Evolutionary conservation across 1,140 invertebrate genomes (phyloP).

Genomic region (Drosophila simulans): DNA sequence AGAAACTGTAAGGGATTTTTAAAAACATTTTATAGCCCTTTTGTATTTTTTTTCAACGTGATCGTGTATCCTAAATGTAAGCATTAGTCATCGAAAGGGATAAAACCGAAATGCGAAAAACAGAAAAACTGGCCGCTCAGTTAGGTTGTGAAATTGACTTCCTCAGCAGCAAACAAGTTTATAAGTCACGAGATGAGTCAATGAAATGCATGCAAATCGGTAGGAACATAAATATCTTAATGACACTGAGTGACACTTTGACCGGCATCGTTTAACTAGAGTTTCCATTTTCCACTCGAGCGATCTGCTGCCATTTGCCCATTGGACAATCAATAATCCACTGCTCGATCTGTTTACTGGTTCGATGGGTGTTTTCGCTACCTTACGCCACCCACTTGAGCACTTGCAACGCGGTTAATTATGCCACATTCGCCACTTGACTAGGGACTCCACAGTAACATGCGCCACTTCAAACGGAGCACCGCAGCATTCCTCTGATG

Average conservation of each 20-base stretch:
- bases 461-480: constrained; percentile 60
- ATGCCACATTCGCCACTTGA: constrained; percentile 48
- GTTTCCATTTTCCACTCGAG: constrained; percentile 37
- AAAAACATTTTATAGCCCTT: too few species aligned
- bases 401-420: constrained; percentile 55
- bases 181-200: constrained; percentile 28
- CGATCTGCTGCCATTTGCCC: constrained; percentile 16
- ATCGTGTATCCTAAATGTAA: too few species aligned
- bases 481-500: constrained; percentile 72
- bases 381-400: constrained; percentile 62
- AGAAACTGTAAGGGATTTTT: too few species aligned
- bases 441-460: constrained; percentile 26
- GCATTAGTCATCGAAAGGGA: constrained; percentile 12
- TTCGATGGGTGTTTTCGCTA: constrained; percentile 41
- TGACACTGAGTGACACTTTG: constrained; percentile 36
- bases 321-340: constrained; percentile 17
- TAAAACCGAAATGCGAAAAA: neutral
- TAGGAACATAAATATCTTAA: constrained; percentile 29
- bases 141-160: constrained; percentile 4
- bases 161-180: neutral
- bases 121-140: constrained; percentile 4
- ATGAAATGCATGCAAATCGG: constrained; percentile 28
- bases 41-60: too few species aligned
- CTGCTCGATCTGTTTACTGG: constrained; percentile 20
- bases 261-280: constrained; percentile 24